phyloP scores from a whole-genome alignment of 1,140 invertebrate species.

The Sycobia sp. region DNA sequence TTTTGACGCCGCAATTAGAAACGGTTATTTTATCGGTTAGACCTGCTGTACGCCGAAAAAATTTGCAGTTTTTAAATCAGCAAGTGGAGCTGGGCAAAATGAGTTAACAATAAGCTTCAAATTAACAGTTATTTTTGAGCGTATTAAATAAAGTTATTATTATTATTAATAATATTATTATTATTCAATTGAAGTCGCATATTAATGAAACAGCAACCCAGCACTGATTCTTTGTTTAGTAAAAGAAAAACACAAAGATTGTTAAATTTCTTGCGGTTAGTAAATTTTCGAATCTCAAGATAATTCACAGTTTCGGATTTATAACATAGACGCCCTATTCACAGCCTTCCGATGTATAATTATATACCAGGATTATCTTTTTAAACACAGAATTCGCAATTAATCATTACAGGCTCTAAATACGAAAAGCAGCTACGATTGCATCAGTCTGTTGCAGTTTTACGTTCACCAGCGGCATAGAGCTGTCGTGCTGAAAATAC shows the following conservation, averaged over 20 bases:
- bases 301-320: slow-evolving; percentile 1
- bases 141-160: no score
- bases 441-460: slow-evolving; percentile 31
- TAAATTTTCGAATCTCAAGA: slow-evolving; percentile 11
- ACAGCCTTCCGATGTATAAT: slow-evolving; percentile 30
- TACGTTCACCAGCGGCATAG: slow-evolving; percentile 15
- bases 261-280: slow-evolving; percentile 20
- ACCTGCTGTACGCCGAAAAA: no score
- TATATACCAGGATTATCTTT: slow-evolving; percentile 15
- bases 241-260: slow-evolving; percentile 1
- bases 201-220: slow-evolving; percentile 8
- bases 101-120: slow-evolving; percentile 16
- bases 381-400: slow-evolving; percentile 11
- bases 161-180: no score
- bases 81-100: slow-evolving; percentile 8
- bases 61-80: no score
- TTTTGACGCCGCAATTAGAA: slow-evolving; percentile 15
- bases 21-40: neutral
- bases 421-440: slow-evolving; percentile 19
- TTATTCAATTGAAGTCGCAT: no score
- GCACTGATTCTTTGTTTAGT: slow-evolving; percentile 5
- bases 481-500: slow-evolving; percentile 12
- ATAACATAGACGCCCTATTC: slow-evolving; percentile 20
- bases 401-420: slow-evolving; percentile 26
- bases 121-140: slow-evolving; percentile 5